Evolutionary conservation across 1,140 invertebrate species (phyloP).

Genomic region (Notospermus geniculatus): DNA sequence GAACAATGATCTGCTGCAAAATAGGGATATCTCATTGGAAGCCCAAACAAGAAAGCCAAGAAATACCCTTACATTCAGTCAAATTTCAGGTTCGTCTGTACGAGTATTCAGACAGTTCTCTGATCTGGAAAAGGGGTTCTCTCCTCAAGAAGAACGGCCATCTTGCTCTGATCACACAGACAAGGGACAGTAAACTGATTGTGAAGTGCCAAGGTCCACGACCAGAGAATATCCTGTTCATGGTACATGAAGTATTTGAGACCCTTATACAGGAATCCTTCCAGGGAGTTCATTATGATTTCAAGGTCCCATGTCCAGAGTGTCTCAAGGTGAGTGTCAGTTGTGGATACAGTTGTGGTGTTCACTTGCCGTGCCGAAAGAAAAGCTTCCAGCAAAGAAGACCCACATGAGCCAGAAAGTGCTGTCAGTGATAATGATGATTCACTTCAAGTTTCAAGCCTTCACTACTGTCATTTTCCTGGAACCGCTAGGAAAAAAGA

Average conservation of each 20-base stretch:
- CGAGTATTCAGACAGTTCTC: conserved; percentile 40
- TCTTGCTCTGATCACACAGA: conserved; percentile 42
- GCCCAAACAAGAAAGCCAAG: no score
- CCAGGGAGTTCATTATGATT: conserved; percentile 51
- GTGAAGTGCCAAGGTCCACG: conserved; percentile 46
- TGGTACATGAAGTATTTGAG: conserved; percentile 54
- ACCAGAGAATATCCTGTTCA: conserved; percentile 51
- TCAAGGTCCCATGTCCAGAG: conserved; percentile 47
- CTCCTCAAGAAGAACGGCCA: conserved; percentile 49
- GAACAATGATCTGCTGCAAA: no score
- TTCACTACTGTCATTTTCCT: no score
- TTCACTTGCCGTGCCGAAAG: no score
- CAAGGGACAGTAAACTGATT: conserved; percentile 37
- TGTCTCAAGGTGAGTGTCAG: conserved; percentile 37
- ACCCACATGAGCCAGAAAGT: no score
- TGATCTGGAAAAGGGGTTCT: conserved; percentile 54
- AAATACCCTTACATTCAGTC: neutral
- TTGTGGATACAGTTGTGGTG: no score
- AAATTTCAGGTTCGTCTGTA: conserved; percentile 41
- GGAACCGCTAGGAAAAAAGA: no score
- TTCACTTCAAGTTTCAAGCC: no score
- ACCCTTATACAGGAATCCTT: conserved; percentile 50
- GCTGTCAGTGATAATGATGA: no score
- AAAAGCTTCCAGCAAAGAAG: no score
- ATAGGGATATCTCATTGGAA: no score